Conservation (phyloP, 2,888 invertebrate genomes). For the Mantis religiosa region DNA sequence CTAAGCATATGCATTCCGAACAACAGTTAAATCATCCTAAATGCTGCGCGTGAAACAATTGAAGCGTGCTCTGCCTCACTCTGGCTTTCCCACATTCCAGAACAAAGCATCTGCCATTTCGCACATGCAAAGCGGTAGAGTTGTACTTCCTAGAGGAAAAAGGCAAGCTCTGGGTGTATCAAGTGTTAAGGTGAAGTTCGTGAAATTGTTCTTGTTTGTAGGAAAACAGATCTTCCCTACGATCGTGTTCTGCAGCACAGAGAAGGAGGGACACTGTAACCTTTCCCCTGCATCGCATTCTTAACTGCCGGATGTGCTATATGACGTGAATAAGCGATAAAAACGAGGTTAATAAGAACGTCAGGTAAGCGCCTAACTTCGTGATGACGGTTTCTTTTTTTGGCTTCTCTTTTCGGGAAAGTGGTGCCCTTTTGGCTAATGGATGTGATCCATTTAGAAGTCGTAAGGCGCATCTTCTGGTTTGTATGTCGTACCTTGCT, state of each 20-base stretch:
- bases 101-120: neutral
- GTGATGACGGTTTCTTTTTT: neutral
- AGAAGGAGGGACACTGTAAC: neutral
- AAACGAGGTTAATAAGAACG: neutral
- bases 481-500: neutral
- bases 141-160: neutral
- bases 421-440: slow-evolving; percentile 8
- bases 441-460: slow-evolving; percentile 9
- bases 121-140: neutral
- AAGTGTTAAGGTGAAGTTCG: neutral
- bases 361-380: neutral
- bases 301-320: neutral
- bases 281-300: neutral
- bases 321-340: neutral
- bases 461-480: neutral
- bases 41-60: neutral
- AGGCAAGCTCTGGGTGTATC: neutral
- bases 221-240: neutral
- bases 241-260: neutral
- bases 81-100: neutral
- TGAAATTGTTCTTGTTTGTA: neutral
- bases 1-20: neutral
- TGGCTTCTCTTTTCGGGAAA: neutral
- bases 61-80: neutral
- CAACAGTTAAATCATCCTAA: neutral